Base-by-base conservation (phyloP, 2,797 vertebrate genomes). In the Coregonus suidteri region DNA sequence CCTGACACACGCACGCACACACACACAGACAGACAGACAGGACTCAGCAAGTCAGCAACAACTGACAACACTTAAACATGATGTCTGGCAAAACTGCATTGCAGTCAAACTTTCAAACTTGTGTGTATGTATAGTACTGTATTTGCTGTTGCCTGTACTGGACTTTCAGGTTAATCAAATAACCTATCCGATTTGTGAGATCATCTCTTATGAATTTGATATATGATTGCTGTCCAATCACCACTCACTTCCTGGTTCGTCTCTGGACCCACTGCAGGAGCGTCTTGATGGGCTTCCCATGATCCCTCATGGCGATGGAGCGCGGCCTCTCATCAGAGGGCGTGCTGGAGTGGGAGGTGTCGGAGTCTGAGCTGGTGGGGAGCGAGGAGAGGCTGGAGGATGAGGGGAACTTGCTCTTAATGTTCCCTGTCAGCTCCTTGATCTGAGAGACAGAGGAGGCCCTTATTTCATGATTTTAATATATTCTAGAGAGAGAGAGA, bases 341-440 rank as follows among this genome's bases (percentile, higher is more conserved):
- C 0, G 95, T 95, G 90, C 93, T 95, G 76, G 95, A 94, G 82
- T 93, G 91, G 71, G 96, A 97, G 0, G 93, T 88, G 84, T 99
- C 97, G 0, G 96, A 96, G 80, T 99, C 97, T 0, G 95, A 95
- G 93, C 96, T 96, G 71, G 95, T 97, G 3, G 96, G 96, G 85
- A 97, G 95, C 0, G 97, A 98, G 0, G 97, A 98, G 71, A 98
- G 91, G 89, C 97, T 98, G 88, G 95, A 97, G 34, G 95, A 94
- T 53, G 97, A 99, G 0, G 94, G 93, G 77, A 94, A 95, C 88
- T 96, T 96, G 87, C 96, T 97, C 91, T 95, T 95, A 89, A 99
- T 97, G 89, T 97, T 98, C 74, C 97, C 97, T 0, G 98, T 98
- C 81, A 99, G 94, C 87, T 99, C 97, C 87, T 99, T 99, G 87